Conservation (phyloP, 2,113 vertebrate species). For the Notarius lentiginosus region DNA sequence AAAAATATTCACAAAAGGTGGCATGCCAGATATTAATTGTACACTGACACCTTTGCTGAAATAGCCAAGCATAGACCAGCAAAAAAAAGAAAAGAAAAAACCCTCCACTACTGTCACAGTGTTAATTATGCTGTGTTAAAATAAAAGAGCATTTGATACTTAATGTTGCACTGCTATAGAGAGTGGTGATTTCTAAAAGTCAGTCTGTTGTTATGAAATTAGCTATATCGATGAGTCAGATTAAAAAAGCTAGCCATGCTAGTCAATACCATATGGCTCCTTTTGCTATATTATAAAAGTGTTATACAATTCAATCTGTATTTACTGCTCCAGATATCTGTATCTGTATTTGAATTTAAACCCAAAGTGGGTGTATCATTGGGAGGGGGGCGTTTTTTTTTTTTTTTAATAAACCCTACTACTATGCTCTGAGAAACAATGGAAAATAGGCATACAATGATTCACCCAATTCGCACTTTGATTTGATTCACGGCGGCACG, state of each 20-base stretch:
- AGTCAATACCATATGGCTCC: background rate
- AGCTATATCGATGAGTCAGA: background rate
- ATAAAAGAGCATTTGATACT: background rate
- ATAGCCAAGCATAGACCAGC: background rate
- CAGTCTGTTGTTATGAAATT: background rate
- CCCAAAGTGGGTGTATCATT: background rate
- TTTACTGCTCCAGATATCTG: background rate
- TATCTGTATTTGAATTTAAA: background rate
- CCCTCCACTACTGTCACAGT: background rate
- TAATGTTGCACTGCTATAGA: background rate
- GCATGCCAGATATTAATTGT: background rate
- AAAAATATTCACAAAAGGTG: background rate
- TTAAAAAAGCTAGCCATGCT: background rate
- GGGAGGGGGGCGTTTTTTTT: too few species aligned
- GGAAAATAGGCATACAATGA: background rate
- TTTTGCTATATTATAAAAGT: background rate
- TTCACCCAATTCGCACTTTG: too few species aligned
- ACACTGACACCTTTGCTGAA: background rate
- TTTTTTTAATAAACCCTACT: background rate
- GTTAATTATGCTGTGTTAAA: conserved; percentile 16
- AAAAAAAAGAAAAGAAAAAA: background rate
- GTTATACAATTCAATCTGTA: background rate
- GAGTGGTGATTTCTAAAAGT: background rate
- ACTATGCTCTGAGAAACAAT: background rate
- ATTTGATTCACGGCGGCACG: too few species aligned